Evolutionary conservation across 2,888 invertebrate genomes (phyloP), one percentile per base, ranked within the genome.

Genomic region (Metallyticus violacea): DNA sequence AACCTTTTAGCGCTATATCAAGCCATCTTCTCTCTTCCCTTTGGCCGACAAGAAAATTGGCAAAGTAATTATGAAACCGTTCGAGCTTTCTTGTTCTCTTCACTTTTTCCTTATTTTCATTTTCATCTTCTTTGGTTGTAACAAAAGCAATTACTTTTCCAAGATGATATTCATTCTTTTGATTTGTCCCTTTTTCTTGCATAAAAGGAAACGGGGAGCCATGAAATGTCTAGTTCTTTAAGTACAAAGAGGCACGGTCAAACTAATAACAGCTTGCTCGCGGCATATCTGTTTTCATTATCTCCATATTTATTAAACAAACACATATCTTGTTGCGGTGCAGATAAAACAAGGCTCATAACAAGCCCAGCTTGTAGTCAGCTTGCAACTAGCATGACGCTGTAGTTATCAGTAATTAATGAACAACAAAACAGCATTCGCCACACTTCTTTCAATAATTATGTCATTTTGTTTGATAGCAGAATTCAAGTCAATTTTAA

Each of bases 131-230:
- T 62, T 86, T 84, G 26, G 28, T 40, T 86, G 62, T 85, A 86
- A 85, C 86, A 87, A 86, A 86, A 87, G 84, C 81, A 87, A 85
- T 87, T 86, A 87, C 86, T 85, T 81, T 86, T 81, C 80, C 30
- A 78, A 85, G 85, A 86, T 79, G 76, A 81, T 76, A 85, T 2
- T 62, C 40, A 15, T 77, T 87, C 80, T 85, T 86, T 79, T 86
- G 80, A 85, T 77, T 85, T 78, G 82, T 87, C 22, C 28, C 25
- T 83, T 15, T 62, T 62, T 62, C 9, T 83, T 77, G 9, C 1
- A 28, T 7, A 22, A 25, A 29, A 40, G 30, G 3, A 62, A 62
- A 62, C 15, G 22, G 15, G 9, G 9, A 9, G 5, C 40, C 40
- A 40, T 15, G 15, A 62, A 2, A 15, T 62, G 15, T 15, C 1